Base-by-base conservation (phyloP, 2,888 invertebrate species). In the Cerceris rybyensis region DNA sequence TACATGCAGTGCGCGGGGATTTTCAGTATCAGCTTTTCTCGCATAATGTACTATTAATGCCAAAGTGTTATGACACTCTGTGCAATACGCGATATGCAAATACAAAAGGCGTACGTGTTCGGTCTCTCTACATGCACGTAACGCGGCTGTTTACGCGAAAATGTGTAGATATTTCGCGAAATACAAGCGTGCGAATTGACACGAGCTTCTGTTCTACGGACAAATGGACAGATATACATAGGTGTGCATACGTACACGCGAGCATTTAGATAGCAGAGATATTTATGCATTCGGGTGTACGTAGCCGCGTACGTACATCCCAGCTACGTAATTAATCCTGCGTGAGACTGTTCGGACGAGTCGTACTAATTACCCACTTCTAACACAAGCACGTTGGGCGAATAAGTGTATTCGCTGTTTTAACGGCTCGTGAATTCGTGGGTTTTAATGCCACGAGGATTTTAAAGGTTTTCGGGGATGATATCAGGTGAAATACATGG, bases 351-450 rank as follows among this genome's bases (percentile, higher is more conserved):
- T 70, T 81, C 81, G 74, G 80, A 82, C 85, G 82, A 80, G 71
- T 69, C 69, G 83, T 80, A 85, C 88, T 88, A 88, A 88, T 88
- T 88, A 88, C 86, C 82, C 86, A 77, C 86, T 86, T 86, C 79
- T 80, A 75, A 80, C 80, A 70, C 78, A 69, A 71, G 76, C 79
- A 54, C 70, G 63, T 78, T 65, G 11, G 57, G 59, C 70, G 67
- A 58, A 57, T n/a, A 16, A 11, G 41, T 50, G 46, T 49, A n/a
- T 7, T 7, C 43, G 58, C 52, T 50, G 8, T 42, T 28, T 28
- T 28, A 28, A 28, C 28, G 28, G 28, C 28, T 28, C 28, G 28
- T 28, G 28, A 28, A 28, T 28, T 28, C 28, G 28, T 28, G 28
- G 28, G 28, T 28, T 28, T 28, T 28, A 28, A 28, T 28, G 28